Conservation (phyloP, 2,113 vertebrate genomes). For the Glaucidium brasilianum region DNA sequence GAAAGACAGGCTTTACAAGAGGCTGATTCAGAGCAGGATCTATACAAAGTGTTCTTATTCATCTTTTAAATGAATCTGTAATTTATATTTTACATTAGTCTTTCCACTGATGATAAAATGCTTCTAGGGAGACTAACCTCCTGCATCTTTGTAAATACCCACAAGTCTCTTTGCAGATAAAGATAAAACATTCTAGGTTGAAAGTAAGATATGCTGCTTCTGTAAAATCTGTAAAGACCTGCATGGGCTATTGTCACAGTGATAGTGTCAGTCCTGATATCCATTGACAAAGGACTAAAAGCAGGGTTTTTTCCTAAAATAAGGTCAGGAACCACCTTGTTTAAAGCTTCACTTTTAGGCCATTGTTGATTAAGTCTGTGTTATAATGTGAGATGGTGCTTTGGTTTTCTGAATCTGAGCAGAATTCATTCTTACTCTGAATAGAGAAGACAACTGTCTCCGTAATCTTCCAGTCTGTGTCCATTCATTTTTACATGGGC, state of each 20-base stretch:
- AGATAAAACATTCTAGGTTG: neutral
- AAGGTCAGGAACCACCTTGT: neutral
- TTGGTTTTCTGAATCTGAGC: neutral
- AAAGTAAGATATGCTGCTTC: neutral
- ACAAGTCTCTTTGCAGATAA: neutral
- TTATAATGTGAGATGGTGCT: neutral
- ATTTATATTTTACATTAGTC: neutral
- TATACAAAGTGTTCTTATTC: neutral
- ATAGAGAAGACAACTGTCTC: neutral
- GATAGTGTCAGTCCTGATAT: neutral
- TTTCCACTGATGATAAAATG: neutral
- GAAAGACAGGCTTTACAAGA: neutral
- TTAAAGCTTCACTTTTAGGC: neutral
- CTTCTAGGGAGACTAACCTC: neutral
- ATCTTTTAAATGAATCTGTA: neutral
- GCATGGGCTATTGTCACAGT: accelerated
- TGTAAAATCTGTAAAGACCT: neutral
- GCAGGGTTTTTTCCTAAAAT: neutral
- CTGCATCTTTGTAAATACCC: neutral
- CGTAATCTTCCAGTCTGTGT: neutral
- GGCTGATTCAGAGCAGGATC: neutral
- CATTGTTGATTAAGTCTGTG: neutral
- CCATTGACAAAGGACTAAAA: neutral
- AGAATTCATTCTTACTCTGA: neutral
- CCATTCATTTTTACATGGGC: neutral